phyloP scores from a whole-genome alignment of 2,113 vertebrate species.

The Cnemophilus loriae region DNA sequence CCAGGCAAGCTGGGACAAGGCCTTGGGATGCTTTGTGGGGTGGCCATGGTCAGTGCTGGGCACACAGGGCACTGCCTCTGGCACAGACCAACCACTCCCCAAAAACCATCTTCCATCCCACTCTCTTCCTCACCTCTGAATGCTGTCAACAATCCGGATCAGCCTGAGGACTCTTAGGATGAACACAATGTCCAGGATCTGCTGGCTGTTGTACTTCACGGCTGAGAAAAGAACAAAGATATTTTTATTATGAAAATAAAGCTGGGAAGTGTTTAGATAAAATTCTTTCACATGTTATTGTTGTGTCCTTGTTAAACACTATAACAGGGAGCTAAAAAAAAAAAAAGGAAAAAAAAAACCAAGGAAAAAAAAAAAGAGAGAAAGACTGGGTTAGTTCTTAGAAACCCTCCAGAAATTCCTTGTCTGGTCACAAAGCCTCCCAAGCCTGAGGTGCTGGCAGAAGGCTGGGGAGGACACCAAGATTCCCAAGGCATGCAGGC shows the following conservation, averaged over 20 bases:
- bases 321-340: background rate
- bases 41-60: background rate
- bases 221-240: slow-evolving; percentile 51
- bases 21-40: background rate
- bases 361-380: background rate
- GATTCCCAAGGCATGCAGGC: slow-evolving; percentile 38
- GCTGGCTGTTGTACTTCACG: slow-evolving; percentile 80
- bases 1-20: background rate
- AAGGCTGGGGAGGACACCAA: background rate
- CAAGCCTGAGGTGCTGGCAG: background rate
- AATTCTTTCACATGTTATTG: background rate
- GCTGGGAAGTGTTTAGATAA: background rate
- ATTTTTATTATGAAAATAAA: background rate
- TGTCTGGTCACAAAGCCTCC: background rate
- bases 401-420: background rate
- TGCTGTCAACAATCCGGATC: slow-evolving; percentile 85
- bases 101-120: background rate
- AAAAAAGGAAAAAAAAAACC: background rate
- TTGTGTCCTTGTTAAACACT: background rate
- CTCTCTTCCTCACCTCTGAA: slow-evolving; percentile 76
- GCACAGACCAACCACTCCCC: background rate
- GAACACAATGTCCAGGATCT: slow-evolving; percentile 91
- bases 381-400: background rate
- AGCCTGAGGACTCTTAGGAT: slow-evolving; percentile 86
- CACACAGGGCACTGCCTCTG: background rate